Evolutionary conservation across 2,113 vertebrate species (phyloP), one percentile per base, ranked within the genome.

Genomic region (Hypocryptadius cinnamomeus): DNA sequence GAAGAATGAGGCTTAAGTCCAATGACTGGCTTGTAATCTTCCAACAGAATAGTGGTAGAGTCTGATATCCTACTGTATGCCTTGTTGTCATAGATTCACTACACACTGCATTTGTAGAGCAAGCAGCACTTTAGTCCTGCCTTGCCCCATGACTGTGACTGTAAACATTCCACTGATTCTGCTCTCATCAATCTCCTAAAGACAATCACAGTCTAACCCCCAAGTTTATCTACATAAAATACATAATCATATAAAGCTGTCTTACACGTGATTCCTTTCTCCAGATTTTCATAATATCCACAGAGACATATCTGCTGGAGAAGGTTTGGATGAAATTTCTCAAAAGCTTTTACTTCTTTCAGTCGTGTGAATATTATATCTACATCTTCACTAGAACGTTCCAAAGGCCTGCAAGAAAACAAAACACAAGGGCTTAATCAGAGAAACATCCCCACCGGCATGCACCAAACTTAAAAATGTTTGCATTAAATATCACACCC

Each of bases 181-280:
- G 19, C 40, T 85, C 47, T 86, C 66, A 81, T 18, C 0, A 0
- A 63, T 66, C 56, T 89, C 73, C 39, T 73, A 74, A 78, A 87
- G 37, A 91, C 61, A 74, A 53, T 30, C 31, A 23, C 50, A 63
- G 37, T 22, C 42, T 81, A 90, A 87, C 6, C 5, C 21, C 9
- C 57, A 68, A 42, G 70, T 91, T 89, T 54, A 77, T 44, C 63
- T 66, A 45, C 57, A 27, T 48, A 77, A 83, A 88, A 76, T 3
- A 94, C 11, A 51, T 44, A 16, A 66, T 20, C 33, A 78, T 35
- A 83, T 21, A 48, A 95, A 74, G 73, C 56, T 79, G 63, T 97
- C 99, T 97, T 97, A 99, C 99, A 93, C 86, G 99, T 99, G 93
- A 99, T 98, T 91, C 99, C 99, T 97, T 98, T 99, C 87, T 99